phyloP scores from a whole-genome alignment of 2,888 invertebrate species.

The Chydorus sphaericus region DNA sequence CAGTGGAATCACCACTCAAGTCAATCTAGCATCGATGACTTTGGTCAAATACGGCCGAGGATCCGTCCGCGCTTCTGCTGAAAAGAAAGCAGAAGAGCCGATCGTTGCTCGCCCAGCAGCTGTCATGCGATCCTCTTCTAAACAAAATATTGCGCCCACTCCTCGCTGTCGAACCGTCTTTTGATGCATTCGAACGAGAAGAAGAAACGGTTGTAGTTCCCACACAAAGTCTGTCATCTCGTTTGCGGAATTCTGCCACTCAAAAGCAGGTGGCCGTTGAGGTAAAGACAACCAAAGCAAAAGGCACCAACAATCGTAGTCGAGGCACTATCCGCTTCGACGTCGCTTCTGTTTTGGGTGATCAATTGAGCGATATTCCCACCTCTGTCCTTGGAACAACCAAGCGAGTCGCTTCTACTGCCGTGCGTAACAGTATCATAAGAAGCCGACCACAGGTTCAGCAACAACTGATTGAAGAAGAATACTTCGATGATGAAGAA shows the following conservation, averaged over 20 bases:
- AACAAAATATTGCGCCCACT: background rate
- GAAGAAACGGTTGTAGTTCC: background rate
- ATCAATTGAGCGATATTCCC: background rate
- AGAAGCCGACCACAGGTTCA: background rate
- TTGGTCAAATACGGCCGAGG: slow-evolving; percentile 18
- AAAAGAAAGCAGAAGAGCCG: too few relatives aligned
- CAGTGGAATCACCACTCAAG: slow-evolving; percentile 20
- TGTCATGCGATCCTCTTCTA: too few relatives aligned
- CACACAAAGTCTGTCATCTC: slow-evolving; percentile 1
- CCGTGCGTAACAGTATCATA: background rate
- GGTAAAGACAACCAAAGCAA: background rate
- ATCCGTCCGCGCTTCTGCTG: slow-evolving; percentile 1
- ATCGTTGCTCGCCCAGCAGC: too few relatives aligned
- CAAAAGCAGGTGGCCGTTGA: background rate
- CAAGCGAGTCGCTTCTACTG: background rate
- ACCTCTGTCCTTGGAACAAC: background rate
- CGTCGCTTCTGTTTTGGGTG: background rate
- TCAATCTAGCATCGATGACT: slow-evolving; percentile 21
- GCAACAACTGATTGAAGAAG: background rate
- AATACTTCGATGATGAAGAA: background rate
- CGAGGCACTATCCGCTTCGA: slow-evolving; percentile 5
- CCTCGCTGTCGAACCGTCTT: slow-evolving; percentile 13
- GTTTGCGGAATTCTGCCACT: background rate
- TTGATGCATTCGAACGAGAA: background rate
- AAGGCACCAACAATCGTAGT: background rate